A percentile compares a stretch with the other conserved stretches of the same genome.
phyloP scores from a whole-genome alignment of 2,797 vertebrate genomes.

The Argyrosomus regius region DNA sequence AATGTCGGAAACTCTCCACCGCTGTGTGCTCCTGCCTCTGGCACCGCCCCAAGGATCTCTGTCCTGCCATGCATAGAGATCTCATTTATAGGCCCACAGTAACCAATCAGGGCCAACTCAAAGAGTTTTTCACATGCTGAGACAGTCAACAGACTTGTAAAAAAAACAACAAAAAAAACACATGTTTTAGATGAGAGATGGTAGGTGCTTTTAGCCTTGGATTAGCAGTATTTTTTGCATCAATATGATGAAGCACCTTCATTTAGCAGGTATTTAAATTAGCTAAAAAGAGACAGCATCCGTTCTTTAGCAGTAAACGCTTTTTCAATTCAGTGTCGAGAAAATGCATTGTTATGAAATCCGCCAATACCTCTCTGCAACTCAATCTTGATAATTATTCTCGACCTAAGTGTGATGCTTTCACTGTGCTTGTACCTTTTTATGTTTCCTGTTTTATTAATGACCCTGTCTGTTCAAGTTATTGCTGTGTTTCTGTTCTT shows the following conservation, averaged over 20 bases:
- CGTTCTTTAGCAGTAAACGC: background rate
- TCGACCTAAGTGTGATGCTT: background rate
- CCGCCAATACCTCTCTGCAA: too few species aligned
- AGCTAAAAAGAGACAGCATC: background rate
- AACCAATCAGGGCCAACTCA: conserved; percentile 36
- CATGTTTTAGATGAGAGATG: background rate
- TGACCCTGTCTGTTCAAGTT: background rate
- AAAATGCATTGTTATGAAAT: background rate
- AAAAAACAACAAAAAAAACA: background rate
- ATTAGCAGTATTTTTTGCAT: background rate
- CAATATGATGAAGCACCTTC: background rate
- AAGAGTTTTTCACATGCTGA: conserved; percentile 2
- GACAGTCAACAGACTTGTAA: background rate
- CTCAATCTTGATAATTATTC: background rate
- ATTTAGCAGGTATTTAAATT: conserved; percentile 10
- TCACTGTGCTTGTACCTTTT: background rate
- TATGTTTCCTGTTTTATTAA: conserved; percentile 2
- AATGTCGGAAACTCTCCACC: conserved; percentile 44
- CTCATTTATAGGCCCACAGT: conserved; percentile 48
- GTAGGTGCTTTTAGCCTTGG: background rate
- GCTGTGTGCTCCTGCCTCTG: conserved; percentile 46
- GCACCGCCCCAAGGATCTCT: conserved; percentile 53
- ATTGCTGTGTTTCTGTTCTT: background rate
- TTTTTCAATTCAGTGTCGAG: background rate
- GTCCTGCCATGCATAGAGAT: conserved; percentile 50